Conservation (phyloP, 2,888 invertebrate species). For the Melanostoma mellinum region DNA sequence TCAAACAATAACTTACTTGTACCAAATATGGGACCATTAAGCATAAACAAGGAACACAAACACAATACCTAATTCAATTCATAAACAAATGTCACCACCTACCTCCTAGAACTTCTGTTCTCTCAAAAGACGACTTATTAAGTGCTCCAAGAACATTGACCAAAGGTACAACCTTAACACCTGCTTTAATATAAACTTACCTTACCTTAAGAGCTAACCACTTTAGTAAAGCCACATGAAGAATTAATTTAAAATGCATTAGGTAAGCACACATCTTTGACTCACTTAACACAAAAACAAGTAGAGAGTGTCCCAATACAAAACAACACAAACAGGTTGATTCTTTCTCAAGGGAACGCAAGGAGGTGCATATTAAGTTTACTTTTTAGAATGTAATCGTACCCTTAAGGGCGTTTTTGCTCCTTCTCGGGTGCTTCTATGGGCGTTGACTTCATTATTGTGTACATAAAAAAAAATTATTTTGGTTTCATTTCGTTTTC, state of each 20-base stretch:
- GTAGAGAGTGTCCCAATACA: conserved; percentile 1
- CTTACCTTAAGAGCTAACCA: conserved; percentile 21
- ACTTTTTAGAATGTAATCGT: conserved; percentile 52
- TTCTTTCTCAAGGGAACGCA: conserved; percentile 6
- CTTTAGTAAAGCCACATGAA: conserved; percentile 29
- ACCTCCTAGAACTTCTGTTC: too few relatives aligned
- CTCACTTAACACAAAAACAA: conserved; percentile 10
- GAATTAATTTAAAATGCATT: conserved; percentile 36
- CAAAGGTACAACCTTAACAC: conserved; percentile 2
- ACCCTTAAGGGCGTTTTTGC: conserved; percentile 38
- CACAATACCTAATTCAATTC: too few relatives aligned
- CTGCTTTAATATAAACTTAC: not conserved
- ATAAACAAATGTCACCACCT: too few relatives aligned
- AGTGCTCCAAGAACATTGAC: not conserved
- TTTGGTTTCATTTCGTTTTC: conserved; percentile 25
- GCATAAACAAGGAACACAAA: too few relatives aligned
- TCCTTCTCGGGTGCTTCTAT: conserved; percentile 16
- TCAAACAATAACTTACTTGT: too few relatives aligned
- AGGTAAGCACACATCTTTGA: conserved; percentile 27
- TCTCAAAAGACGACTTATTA: not conserved
- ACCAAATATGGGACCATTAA: too few relatives aligned
- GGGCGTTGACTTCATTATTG: conserved; percentile 63
- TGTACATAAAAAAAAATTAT: conserved; percentile 30
- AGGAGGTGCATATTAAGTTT: conserved; percentile 29
- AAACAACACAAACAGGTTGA: conserved; percentile 47